Percentiles rank a stretch among this genome's conserved stretches.
Conservation (phyloP, 2,888 invertebrate genomes). For the Clivina fossor region DNA sequence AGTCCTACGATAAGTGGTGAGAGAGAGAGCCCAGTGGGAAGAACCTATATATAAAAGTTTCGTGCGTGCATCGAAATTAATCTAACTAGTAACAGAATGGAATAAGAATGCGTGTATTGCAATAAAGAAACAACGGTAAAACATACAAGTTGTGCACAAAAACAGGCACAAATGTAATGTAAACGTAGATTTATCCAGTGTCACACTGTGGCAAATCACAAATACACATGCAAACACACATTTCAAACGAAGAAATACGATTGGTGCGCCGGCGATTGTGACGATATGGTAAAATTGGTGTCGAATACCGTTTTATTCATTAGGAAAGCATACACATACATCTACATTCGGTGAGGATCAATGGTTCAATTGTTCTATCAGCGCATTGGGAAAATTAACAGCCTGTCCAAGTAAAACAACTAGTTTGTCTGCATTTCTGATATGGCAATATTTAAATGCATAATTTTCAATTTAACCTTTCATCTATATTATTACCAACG, state of each 20-base stretch:
- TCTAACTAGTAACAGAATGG: neutral
- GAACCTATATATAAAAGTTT: neutral
- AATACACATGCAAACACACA: neutral
- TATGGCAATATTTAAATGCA: too few relatives aligned
- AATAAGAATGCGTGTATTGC: neutral
- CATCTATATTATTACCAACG: too few relatives aligned
- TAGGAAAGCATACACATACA: neutral
- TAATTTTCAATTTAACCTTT: too few relatives aligned
- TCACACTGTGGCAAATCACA: neutral
- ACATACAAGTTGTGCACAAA: neutral
- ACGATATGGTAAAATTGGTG: too few relatives aligned
- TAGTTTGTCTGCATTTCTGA: too few relatives aligned
- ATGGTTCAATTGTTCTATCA: too few relatives aligned
- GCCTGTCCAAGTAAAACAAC: too few relatives aligned
- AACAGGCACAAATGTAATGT: neutral
- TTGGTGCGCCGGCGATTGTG: too few relatives aligned
- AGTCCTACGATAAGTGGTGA: too few relatives aligned
- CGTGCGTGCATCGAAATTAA: neutral
- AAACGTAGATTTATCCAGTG: neutral
- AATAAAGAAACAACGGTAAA: neutral
- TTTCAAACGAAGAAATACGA: too few relatives aligned
- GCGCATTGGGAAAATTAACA: too few relatives aligned
- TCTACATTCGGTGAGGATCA: neutral
- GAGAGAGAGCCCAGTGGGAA: neutral
- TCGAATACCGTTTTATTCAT: too few relatives aligned